Evolutionary conservation across 2,797 vertebrate species (phyloP), one percentile per base, ranked within the genome.

Genomic region (Australoheros facetus): DNA sequence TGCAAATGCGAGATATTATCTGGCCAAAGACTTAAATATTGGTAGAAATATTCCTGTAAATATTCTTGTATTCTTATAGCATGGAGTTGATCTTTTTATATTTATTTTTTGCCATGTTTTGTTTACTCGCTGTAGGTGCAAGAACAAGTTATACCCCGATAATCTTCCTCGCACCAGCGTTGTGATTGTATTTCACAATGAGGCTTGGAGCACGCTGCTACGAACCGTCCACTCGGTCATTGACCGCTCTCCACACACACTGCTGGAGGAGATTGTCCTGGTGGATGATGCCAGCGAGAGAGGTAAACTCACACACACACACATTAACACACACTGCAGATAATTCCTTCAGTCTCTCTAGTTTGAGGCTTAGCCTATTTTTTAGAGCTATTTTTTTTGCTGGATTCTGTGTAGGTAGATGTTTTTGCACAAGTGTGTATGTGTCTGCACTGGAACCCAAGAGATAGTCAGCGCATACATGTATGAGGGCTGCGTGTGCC

Each of bases 181-280:
- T 79, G 98, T 99, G 83, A 99, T 99, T 66, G 98, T 99, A 83
- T 99, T 99, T 89, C 98, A 99, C 95, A 99, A 99, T 56, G 98
- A 99, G 92, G 98, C 98, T 1, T 99, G 98, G 98, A 98, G 96
- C 90, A 99, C 98, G 0, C 96, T 99, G 78, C 95, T 99, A 71
- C 96, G 98, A 57, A 99, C 98, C 1, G 98, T 99, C 71, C 97
- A 98, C 84, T 98, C 98, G 0, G 98, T 99, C 86, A 98, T 99
- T 78, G 97, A 97, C 92, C 95, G 98, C 45, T 99, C 98, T 9
- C 98, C 98, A 3, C 96, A 96, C 79, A 95, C 97, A 73, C 96
- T 99, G 93, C 93, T 99, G 84, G 97, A 99, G 89, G 98, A 99
- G 92, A 97, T 99, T 12, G 96, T 99, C 84, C 96, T 99, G 13